phyloP scores from a whole-genome alignment of 2,888 invertebrate species.

The Meliscaeva auricollis region DNA sequence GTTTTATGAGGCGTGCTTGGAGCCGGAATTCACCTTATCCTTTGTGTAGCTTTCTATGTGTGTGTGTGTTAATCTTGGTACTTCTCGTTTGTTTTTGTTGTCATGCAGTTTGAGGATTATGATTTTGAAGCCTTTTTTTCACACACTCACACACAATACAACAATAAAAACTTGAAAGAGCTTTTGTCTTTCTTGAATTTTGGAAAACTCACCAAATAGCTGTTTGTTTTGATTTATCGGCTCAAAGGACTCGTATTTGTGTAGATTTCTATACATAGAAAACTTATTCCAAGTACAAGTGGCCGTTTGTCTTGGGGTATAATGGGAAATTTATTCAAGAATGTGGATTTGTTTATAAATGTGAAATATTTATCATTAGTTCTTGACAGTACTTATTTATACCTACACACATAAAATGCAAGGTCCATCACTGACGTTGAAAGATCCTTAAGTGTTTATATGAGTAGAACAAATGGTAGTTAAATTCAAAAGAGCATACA shows the following conservation, averaged over 20 bases:
- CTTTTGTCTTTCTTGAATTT: slow-evolving; percentile 37
- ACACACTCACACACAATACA: neutral
- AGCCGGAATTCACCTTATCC: slow-evolving; percentile 11
- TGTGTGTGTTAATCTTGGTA: neutral
- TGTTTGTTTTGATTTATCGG: slow-evolving; percentile 65
- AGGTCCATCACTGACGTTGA: neutral
- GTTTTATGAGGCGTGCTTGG: slow-evolving; percentile 51
- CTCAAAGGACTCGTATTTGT: slow-evolving; percentile 30
- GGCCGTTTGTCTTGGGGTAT: slow-evolving; percentile 28
- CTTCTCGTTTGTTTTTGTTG: slow-evolving; percentile 26
- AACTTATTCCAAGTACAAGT: slow-evolving; percentile 21
- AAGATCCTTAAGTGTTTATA: neutral
- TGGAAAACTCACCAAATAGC: slow-evolving; percentile 37
- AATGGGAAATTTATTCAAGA: slow-evolving; percentile 42
- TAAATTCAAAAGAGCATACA: neutral
- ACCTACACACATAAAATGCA: neutral
- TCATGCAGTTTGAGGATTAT: slow-evolving; percentile 49
- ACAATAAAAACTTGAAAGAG: neutral
- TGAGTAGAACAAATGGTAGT: neutral
- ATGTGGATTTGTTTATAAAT: slow-evolving; percentile 27
- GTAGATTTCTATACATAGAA: neutral
- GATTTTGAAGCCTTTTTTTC: slow-evolving; percentile 11
- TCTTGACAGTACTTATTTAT: slow-evolving; percentile 2
- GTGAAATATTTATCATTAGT: slow-evolving; percentile 12
- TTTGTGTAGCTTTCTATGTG: neutral